These are phyloP conservation scores for Discoglossus pictus DNA, from an alignment of 2,797 vertebrate genomes.

Conservation along the genomic window DNA sequence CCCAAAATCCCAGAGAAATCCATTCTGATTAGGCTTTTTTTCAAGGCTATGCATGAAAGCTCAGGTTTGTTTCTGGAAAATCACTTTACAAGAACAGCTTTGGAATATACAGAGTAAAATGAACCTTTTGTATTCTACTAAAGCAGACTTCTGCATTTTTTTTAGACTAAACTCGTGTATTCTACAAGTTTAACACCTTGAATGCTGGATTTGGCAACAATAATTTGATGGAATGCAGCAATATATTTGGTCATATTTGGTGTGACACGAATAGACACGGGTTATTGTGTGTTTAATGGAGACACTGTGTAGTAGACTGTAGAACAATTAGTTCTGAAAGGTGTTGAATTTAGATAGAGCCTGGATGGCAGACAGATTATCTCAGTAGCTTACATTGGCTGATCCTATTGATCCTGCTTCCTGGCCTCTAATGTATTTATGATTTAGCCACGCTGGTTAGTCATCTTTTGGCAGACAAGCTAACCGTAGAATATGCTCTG, in stretches of 20 bases:
- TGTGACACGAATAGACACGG: slow-evolving; percentile 24
- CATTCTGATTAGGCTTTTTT: slow-evolving; percentile 34
- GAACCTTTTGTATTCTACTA: slow-evolving; percentile 21
- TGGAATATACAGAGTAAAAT: slow-evolving; percentile 3
- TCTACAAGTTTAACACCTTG: not conserved
- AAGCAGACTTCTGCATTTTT: not conserved
- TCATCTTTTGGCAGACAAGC: slow-evolving; percentile 40
- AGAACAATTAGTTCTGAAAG: slow-evolving; percentile 55
- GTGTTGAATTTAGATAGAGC: slow-evolving; percentile 56
- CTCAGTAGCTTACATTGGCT: slow-evolving; percentile 54
- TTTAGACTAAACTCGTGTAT: not conserved
- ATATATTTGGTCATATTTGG: slow-evolving; percentile 17
- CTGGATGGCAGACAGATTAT: slow-evolving; percentile 57
- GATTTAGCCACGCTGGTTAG: slow-evolving; percentile 51
- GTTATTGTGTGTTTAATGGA: slow-evolving; percentile 53
- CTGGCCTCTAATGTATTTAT: slow-evolving; percentile 54
- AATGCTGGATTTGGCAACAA: not conserved
- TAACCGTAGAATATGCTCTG: not conserved
- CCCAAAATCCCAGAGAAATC: slow-evolving; percentile 50
- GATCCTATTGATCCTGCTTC: slow-evolving; percentile 56
- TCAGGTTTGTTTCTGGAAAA: slow-evolving; percentile 18
- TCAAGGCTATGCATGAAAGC: slow-evolving; percentile 10
- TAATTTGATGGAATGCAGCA: not conserved
- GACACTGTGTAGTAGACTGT: slow-evolving; percentile 49
- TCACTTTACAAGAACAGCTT: slow-evolving; percentile 24